A percentile compares a stretch with the other conserved stretches of the same genome.
Evolutionary conservation across 2,797 vertebrate genomes (phyloP).

Genomic region (Poecile montanus): DNA sequence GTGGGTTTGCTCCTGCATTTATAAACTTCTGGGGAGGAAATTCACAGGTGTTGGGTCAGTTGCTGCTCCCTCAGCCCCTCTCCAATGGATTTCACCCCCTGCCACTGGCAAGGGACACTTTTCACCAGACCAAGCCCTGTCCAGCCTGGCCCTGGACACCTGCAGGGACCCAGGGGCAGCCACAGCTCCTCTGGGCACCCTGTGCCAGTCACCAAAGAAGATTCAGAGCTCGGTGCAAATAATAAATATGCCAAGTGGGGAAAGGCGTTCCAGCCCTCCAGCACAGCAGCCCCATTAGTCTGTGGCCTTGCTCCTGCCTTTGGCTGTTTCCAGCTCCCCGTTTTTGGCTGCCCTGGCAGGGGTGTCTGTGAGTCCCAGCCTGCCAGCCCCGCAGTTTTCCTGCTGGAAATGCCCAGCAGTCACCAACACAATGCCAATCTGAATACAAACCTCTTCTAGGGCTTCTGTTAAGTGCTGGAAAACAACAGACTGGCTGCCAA

Average conservation of each 20-base stretch:
- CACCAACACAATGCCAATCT: background rate
- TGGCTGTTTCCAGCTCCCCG: background rate
- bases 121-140: background rate
- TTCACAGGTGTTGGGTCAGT: background rate
- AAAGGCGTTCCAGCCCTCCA: background rate
- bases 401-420: background rate
- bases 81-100: background rate
- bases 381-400: background rate
- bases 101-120: background rate
- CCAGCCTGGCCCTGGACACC: background rate
- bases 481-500: background rate
- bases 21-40: background rate
- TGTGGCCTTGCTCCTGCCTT: background rate
- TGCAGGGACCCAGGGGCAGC: background rate
- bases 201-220: background rate
- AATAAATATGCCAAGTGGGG: fast-evolving
- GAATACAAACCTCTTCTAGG: background rate
- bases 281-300: background rate
- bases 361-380: background rate
- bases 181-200: background rate
- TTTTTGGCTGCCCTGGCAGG: background rate
- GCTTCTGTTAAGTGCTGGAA: background rate
- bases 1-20: fast-evolving
- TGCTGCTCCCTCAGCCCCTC: background rate
- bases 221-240: background rate